phyloP scores from a whole-genome alignment of 2,888 invertebrate species.

The Lithosia quadra region DNA sequence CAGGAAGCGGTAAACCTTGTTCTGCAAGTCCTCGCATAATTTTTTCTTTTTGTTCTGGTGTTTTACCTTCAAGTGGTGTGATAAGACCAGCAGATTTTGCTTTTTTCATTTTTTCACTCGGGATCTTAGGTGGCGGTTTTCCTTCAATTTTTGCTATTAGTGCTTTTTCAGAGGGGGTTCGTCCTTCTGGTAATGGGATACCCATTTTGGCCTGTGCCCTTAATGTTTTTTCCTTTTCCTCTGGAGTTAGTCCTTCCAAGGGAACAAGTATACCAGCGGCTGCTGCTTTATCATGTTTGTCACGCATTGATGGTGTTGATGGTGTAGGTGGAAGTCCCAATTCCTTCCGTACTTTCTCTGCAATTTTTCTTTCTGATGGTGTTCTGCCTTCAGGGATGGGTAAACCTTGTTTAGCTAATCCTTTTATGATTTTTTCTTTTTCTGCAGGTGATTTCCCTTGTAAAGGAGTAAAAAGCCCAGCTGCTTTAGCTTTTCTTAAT shows the following conservation, averaged over 20 bases:
- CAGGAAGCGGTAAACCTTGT: slow-evolving; percentile 12
- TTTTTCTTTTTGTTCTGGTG: slow-evolving; percentile 7
- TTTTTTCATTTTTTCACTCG: slow-evolving; percentile 13
- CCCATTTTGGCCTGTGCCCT: slow-evolving; percentile 19
- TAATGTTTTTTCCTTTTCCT: slow-evolving; percentile 35
- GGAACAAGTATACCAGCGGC: slow-evolving; percentile 57
- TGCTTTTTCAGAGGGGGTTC: slow-evolving; percentile 3
- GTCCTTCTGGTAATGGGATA: slow-evolving; percentile 28
- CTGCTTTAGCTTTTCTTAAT: slow-evolving; percentile 45
- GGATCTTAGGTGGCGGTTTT: background rate
- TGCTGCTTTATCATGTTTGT: slow-evolving; percentile 52
- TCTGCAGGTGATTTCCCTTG: slow-evolving; percentile 24
- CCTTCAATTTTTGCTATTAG: slow-evolving; percentile 2
- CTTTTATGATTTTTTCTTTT: slow-evolving; percentile 24
- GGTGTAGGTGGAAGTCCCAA: slow-evolving; percentile 44
- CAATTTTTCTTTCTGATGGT: slow-evolving; percentile 25
- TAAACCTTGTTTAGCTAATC: slow-evolving; percentile 20
- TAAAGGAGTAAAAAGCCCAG: slow-evolving; percentile 37
- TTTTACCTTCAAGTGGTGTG: slow-evolving; percentile 19
- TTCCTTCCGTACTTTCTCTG: slow-evolving; percentile 24
- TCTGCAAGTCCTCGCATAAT: slow-evolving; percentile 7
- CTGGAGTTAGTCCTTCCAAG: slow-evolving; percentile 54
- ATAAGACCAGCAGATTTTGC: slow-evolving; percentile 23
- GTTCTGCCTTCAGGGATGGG: slow-evolving; percentile 30
- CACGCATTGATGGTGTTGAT: slow-evolving; percentile 46